A percentile compares a stretch with the other conserved stretches of the same genome.
phyloP scores from a whole-genome alignment of 2,888 invertebrate genomes.

The Unio pictorum region DNA sequence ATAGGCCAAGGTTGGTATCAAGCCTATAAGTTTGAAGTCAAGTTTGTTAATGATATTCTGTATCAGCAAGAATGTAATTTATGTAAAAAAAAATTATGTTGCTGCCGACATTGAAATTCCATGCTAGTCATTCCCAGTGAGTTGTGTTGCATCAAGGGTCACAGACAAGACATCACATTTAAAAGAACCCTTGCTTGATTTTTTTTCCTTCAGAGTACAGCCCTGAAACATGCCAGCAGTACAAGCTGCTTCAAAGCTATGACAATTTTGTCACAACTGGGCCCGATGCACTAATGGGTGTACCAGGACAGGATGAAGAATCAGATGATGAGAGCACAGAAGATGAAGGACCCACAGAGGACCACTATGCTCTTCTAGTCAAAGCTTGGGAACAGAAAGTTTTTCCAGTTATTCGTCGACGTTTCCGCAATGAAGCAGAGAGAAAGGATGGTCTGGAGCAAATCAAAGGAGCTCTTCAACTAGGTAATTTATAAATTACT shows the following conservation, averaged over 20 bases:
- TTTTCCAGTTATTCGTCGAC: slow-evolving; percentile 69
- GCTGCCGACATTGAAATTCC: no score
- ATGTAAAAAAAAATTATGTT: no score
- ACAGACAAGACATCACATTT: no score
- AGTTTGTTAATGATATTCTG: no score
- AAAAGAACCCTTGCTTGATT: background rate
- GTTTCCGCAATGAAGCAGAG: slow-evolving; percentile 72
- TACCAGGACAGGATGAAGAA: slow-evolving; percentile 60
- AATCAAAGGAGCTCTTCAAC: slow-evolving; percentile 70
- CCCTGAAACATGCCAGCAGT: slow-evolving; percentile 57
- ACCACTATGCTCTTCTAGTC: slow-evolving; percentile 69
- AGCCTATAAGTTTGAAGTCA: no score
- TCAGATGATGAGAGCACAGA: slow-evolving; percentile 67
- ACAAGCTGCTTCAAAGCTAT: slow-evolving; percentile 64
- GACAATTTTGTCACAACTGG: slow-evolving; percentile 65
- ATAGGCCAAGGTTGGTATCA: no score
- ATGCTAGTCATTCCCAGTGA: no score
- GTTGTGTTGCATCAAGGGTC: no score
- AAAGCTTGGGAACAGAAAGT: slow-evolving; percentile 72
- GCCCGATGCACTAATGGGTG: slow-evolving; percentile 48
- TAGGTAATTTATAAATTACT: slow-evolving; percentile 45
- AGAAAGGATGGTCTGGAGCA: slow-evolving; percentile 72
- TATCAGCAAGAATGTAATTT: no score
- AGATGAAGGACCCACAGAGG: slow-evolving; percentile 65
- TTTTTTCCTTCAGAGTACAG: slow-evolving; percentile 59